A percentile compares a stretch with the other conserved stretches of the same genome.
Conservation (phyloP, 2,797 vertebrate genomes). For the Aphelocoma californica region DNA sequence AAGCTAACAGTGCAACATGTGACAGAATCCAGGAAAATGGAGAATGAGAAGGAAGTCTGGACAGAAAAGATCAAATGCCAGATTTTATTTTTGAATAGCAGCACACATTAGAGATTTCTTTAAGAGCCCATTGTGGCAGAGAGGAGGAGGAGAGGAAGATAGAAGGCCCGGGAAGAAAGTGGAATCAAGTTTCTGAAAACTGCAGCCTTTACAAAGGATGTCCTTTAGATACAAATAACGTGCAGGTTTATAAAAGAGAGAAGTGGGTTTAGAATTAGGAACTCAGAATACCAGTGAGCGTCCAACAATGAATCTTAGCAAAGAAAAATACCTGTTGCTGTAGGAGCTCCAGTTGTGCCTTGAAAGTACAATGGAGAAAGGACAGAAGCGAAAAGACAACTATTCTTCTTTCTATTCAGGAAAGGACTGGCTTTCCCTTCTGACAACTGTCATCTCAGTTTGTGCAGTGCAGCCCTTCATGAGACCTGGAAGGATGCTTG, state of each 20-base stretch:
- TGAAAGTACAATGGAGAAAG: constrained; percentile 54
- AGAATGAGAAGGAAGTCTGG: constrained; percentile 10
- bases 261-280: constrained; percentile 55
- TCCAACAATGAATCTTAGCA: constrained; percentile 53
- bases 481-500: constrained; percentile 56
- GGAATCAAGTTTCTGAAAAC: constrained; percentile 51
- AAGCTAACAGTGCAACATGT: not conserved
- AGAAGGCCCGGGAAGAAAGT: constrained; percentile 44
- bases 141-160: constrained; percentile 27
- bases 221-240: constrained; percentile 50
- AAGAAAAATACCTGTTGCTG: constrained; percentile 61
- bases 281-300: constrained; percentile 15
- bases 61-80: constrained; percentile 46
- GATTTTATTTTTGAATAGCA: constrained; percentile 55
- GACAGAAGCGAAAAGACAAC: constrained; percentile 41
- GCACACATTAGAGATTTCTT: constrained; percentile 3
- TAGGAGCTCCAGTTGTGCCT: constrained; percentile 63
- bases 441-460: constrained; percentile 53
- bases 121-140: not conserved
- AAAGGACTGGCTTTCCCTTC: constrained; percentile 43
- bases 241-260: constrained; percentile 36
- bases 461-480: constrained; percentile 50
- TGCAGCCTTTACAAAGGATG: constrained; percentile 28
- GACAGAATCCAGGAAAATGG: not conserved
- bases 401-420: constrained; percentile 58